phyloP scores from a whole-genome alignment of 2,797 vertebrate genomes.

The Hypotaenidia philippensis region DNA sequence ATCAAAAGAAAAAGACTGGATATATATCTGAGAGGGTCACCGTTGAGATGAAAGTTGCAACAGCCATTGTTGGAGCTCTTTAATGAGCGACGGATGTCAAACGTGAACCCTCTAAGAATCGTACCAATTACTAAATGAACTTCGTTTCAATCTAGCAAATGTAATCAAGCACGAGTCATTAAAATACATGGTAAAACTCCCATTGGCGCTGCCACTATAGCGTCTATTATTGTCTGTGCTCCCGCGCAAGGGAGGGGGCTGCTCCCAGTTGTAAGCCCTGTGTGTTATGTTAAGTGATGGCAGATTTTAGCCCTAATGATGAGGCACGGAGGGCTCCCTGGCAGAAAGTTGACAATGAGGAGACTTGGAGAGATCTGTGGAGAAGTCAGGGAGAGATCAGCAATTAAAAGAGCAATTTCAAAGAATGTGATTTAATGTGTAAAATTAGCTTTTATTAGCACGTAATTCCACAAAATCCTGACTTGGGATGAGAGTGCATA shows the following conservation, averaged over 20 bases:
- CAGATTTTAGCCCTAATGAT: conserved; percentile 61
- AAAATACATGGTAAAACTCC: conserved; percentile 51
- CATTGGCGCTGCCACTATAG: conserved; percentile 33
- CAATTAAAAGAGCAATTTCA: conserved; percentile 61
- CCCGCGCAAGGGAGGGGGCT: conserved; percentile 27
- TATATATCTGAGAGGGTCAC: conserved; percentile 47
- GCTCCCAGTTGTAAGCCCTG: conserved; percentile 18
- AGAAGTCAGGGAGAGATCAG: conserved; percentile 20
- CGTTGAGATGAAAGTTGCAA: conserved; percentile 50
- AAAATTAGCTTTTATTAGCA: conserved; percentile 65
- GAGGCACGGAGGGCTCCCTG: conserved; percentile 2
- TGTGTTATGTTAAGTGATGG: conserved; percentile 39
- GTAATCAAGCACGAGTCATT: conserved; percentile 72
- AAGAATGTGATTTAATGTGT: conserved; percentile 49
- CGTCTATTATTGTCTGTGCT: conserved; percentile 23
- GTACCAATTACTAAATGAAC: conserved; percentile 64
- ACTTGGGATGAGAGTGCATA: conserved; percentile 13
- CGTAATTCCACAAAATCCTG: conserved; percentile 54
- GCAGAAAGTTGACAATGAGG: conserved; percentile 15
- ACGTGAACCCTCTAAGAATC: conserved; percentile 32
- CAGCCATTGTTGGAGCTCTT: conserved; percentile 44
- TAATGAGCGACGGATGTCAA: conserved; percentile 63
- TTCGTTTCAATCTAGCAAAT: conserved; percentile 22
- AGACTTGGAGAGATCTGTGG: background rate
- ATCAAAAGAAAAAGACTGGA: conserved; percentile 51